A percentile compares a stretch with the other conserved stretches of the same genome.
Evolutionary conservation across 1,140 invertebrate species (phyloP).

Genomic region (Oppia nitens): DNA sequence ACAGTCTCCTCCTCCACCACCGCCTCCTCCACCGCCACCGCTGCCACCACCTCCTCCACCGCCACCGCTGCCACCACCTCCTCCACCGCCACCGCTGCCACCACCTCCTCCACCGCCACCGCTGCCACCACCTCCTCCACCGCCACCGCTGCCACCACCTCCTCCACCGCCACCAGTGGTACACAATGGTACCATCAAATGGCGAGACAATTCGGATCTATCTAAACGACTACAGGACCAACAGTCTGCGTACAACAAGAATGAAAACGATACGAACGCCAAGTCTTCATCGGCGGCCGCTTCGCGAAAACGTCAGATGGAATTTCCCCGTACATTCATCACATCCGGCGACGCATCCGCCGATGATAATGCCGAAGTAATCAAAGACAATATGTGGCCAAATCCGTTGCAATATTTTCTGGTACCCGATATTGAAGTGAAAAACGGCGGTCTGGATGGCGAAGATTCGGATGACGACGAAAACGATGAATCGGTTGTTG

Average conservation of each 20-base stretch:
- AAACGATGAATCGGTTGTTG: conserved; percentile 7
- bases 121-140: no score
- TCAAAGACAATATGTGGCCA: conserved; percentile 45
- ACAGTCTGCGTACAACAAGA: conserved; percentile 19
- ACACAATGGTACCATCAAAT: no score
- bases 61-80: no score
- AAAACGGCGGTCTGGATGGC: conserved; percentile 30
- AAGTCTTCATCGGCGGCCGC: no score
- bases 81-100: no score
- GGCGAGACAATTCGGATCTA: conserved; percentile 56
- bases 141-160: no score
- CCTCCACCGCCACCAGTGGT: no score
- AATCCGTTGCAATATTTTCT: conserved; percentile 79
- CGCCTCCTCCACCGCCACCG: no score
- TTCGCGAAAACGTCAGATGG: not conserved
- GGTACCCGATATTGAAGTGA: conserved; percentile 55
- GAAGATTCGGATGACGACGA: conserved; percentile 6
- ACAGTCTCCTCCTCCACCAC: no score
- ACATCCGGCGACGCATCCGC: conserved; percentile 52
- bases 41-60: no score
- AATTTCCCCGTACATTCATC: conserved; percentile 49
- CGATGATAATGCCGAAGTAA: conserved; percentile 61
- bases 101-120: no score
- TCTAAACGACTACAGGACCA: conserved; percentile 38
- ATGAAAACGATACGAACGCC: conserved; percentile 27